Evolutionary conservation across 2,888 invertebrate species (phyloP).

Genomic region (Eueremaeus valkanovi): DNA sequence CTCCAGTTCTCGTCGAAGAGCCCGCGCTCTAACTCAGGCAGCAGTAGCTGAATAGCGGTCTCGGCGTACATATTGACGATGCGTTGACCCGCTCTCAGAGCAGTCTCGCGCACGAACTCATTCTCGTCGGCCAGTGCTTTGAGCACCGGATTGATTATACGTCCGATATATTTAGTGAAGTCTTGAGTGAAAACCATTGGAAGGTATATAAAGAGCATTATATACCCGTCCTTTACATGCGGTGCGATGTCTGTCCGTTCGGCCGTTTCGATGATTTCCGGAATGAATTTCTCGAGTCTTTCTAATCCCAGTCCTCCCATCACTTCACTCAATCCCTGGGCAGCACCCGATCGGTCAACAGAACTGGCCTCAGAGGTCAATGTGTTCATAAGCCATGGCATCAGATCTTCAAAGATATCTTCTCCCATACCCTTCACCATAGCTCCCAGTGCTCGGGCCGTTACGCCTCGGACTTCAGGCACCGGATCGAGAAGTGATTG

Average conservation of each 20-base stretch:
- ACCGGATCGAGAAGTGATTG: slow-evolving; percentile 94
- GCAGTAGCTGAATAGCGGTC: slow-evolving; percentile 80
- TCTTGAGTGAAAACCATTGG: slow-evolving; percentile 92
- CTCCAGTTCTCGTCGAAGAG: slow-evolving; percentile 98
- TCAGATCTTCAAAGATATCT: slow-evolving; percentile 85
- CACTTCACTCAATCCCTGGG: slow-evolving; percentile 91
- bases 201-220: slow-evolving; percentile 99
- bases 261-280: slow-evolving; percentile 89
- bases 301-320: slow-evolving; percentile 92
- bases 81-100: slow-evolving; percentile 89
- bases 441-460: slow-evolving; percentile 90
- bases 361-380: slow-evolving; percentile 90
- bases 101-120: slow-evolving; percentile 96
- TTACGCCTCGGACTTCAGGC: slow-evolving; percentile 91
- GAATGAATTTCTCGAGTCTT: slow-evolving; percentile 94
- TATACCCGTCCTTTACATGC: slow-evolving; percentile 98
- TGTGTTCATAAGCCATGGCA: slow-evolving; percentile 98
- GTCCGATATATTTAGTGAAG: slow-evolving; percentile 91
- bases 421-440: slow-evolving; percentile 98
- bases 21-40: slow-evolving; percentile 90
- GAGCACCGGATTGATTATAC: slow-evolving; percentile 93
- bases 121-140: slow-evolving; percentile 96
- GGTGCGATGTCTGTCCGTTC: slow-evolving; percentile 89
- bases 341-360: slow-evolving; percentile 91
- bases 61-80: slow-evolving; percentile 96